A percentile compares a stretch with the other conserved stretches of the same genome.
Conservation (phyloP, 2,888 invertebrate species). For the Allolobophora icterica region DNA sequence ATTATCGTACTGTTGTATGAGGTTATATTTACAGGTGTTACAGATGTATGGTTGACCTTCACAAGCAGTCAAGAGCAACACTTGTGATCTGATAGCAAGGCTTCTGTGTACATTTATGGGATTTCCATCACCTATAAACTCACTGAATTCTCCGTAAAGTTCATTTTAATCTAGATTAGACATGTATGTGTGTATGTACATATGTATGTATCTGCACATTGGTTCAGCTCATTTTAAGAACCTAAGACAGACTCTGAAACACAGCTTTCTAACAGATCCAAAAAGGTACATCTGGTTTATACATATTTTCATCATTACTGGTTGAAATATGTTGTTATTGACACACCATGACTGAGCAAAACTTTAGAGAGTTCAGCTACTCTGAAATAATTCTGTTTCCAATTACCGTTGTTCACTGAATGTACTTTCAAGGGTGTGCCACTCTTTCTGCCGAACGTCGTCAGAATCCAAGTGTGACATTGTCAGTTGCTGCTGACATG, state of each 20-base stretch:
- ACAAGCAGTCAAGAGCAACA: not conserved
- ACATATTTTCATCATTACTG: not conserved
- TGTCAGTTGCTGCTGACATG: not conserved
- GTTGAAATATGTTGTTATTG: not conserved
- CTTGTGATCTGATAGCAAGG: not conserved
- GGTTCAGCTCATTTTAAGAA: too few relatives aligned
- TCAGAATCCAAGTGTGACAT: not conserved
- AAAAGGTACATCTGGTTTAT: not conserved
- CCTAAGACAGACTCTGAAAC: too few relatives aligned
- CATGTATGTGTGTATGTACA: too few relatives aligned
- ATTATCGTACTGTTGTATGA: not conserved
- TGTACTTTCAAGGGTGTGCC: not conserved
- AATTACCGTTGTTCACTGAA: not conserved
- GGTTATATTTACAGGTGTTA: not conserved
- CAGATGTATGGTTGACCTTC: not conserved
- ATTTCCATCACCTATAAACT: not conserved
- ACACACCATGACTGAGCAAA: too few relatives aligned
- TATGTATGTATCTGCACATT: too few relatives aligned
- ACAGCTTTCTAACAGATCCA: too few relatives aligned
- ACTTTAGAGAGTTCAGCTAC: too few relatives aligned
- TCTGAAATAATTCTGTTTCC: not conserved
- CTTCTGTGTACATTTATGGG: too few relatives aligned
- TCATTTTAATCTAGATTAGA: too few relatives aligned
- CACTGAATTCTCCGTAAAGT: not conserved
- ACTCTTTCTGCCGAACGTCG: not conserved